Evolutionary conservation across 2,888 invertebrate species (phyloP), one percentile per base, ranked within the genome.

Genomic region (Eudasyphora cyanicolor): DNA sequence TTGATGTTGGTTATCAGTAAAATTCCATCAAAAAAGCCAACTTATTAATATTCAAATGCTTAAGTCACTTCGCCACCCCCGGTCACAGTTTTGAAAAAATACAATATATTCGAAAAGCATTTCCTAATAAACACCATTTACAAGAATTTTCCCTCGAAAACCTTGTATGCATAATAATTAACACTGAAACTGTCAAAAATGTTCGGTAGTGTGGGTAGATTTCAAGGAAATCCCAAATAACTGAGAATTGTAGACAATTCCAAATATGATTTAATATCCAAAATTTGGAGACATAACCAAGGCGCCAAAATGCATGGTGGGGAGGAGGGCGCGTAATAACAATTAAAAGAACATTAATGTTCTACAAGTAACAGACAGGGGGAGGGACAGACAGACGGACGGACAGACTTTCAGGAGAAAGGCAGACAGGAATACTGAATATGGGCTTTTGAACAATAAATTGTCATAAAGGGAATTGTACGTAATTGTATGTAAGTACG

Each of bases 321-420:
- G n/a, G n/a, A n/a, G n/a, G 27, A 57, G 42, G 24, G 64, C 67
- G 71, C 71, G 29, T 84, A 78, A 71, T 67, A 75, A 78, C 78
- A 84, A 84, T 81, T 84, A 84, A 80, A 81, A 17, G 32, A 78
- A 78, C 77, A 78, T 81, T 80, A 84, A 73, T 73, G 62, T 78
- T 75, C 32, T 32, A 64, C 35, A 38, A 38, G 57, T 57, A 57
- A 14, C 54, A 19, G 32, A 62, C 5, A 32, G n/a, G 17, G 21
- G 1, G 38, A 57, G 27, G n/a, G 45, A 27, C 57, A 27, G 38
- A 21, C 64, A 12, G 27, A 24, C 12, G 54, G 24, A 24, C 8
- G 3, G 60, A 32, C 10, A 14, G 57, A 14, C n/a, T 51, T n/a
- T n/a, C 17, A 51, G 17, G n/a, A 17, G 49, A 17, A 17, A 24